phyloP scores from a whole-genome alignment of 2,113 vertebrate species.

The Chitala chitala region DNA sequence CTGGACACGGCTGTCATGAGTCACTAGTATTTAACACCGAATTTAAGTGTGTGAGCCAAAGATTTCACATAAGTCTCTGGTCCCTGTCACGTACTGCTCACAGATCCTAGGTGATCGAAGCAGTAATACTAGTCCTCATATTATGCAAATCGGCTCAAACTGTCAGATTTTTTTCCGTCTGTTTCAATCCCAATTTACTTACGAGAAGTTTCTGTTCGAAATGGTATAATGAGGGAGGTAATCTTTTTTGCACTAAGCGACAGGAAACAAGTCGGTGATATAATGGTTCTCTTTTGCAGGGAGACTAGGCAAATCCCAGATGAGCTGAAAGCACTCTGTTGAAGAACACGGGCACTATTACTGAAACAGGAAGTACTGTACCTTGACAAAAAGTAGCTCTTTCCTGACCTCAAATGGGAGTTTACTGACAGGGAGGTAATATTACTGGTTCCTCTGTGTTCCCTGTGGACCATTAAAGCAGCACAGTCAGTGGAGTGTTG shows the following conservation, averaged over 20 bases:
- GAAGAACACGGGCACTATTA: conserved; percentile 12
- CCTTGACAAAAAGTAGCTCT: conserved; percentile 7
- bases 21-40: conserved; percentile 28
- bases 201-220: conserved; percentile 20
- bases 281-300: conserved; percentile 15
- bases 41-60: conserved; percentile 26
- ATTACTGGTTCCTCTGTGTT: conserved; percentile 8
- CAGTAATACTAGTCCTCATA: conserved; percentile 18
- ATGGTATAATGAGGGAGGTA: neutral
- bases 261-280: neutral
- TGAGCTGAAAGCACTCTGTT: conserved; percentile 13
- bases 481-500: neutral
- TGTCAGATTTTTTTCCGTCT: conserved; percentile 23
- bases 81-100: neutral
- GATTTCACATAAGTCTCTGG: conserved; percentile 24
- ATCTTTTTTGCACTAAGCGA: neutral
- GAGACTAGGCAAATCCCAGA: neutral
- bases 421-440: conserved; percentile 12
- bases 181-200: conserved; percentile 8
- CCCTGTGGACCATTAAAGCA: conserved; percentile 15
- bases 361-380: conserved; percentile 4
- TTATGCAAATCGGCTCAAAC: conserved; percentile 29
- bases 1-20: conserved; percentile 1
- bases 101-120: conserved; percentile 25
- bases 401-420: conserved; percentile 11